Base-by-base conservation (phyloP, 2,888 invertebrate genomes). In the Drosophila mayaguana region DNA sequence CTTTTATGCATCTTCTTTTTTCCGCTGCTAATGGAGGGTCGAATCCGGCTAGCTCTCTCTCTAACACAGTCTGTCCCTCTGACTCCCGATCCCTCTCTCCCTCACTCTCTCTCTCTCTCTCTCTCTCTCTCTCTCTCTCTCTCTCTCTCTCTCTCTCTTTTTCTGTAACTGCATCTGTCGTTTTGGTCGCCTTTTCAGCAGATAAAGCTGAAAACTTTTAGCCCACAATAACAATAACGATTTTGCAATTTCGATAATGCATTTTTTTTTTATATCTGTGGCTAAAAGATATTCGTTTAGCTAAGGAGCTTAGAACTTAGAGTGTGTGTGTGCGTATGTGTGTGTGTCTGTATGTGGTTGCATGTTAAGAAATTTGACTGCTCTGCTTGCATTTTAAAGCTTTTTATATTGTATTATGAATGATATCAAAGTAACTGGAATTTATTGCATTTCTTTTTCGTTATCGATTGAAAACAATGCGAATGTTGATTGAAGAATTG, bases 161-260 rank as follows among this genome's bases (percentile, higher is more conserved):
- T 14, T 38, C 9, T 38, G 20, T 18, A 43, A 43, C 42, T 45
- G 48, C 42, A 46, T 50, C 62, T 68, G 32, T 43, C 61, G 38
- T 48, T 76, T 64, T 60, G 56, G 72, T 72, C 73, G 72, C 60
- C 59, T 46, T 51, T 25, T 25, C 9, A 18, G 43, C 65, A 85
- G 74, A 84, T 84, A 88, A 72, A 88, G 75, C 70, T 62, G 53
- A 64, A 69, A 88, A 89, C 76, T 89, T 88, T 81, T 88, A 75
- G 63, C 78, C 69, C 81, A 85, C 82, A 74, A 88, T 82, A 88
- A 84, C 82, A 78, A 84, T 84, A 84, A 84, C 83, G 74, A 88
- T 85, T 88, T 72, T 73, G 85, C 84, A 84, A 84, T 84, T 84
- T 86, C 84, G 83, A 84, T 84, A 84, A 84, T 84, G 84, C 83